Evolutionary conservation across 2,113 vertebrate species (phyloP), one percentile per base, ranked within the genome.

Genomic region (Malaclemys terrapin): DNA sequence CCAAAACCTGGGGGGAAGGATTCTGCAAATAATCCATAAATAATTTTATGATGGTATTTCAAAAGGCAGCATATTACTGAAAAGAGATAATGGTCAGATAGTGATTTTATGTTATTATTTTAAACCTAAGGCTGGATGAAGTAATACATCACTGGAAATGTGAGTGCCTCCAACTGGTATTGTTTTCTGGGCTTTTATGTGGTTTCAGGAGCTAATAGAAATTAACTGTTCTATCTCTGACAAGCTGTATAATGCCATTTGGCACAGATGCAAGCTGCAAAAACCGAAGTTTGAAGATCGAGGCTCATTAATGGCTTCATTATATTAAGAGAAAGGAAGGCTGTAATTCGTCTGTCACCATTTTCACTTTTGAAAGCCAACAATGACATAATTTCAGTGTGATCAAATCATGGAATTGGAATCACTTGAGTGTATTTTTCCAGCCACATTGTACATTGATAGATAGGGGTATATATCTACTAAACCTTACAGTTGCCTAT

Each of bases 21-120:
- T 88, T 90, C 89, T 93, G 80, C 42, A 96, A 93, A 93, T 88
- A 95, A 95, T 89, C 85, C 42, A 87, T 69, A 96, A 89, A 94
- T 80, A 86, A 91, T 79, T 93, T 95, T 81, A 95, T 59, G 3
- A 92, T 42, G 42, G 24, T 27, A 89, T 94, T 89, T 80, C 65
- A 87, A 94, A 96, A 95, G 72, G 31, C 8, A 89, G 54, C 29
- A 1, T 80, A 88, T 82, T 65, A n/a, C 72, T 85, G 53, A 79
- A 95, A 93, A 42, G 6, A 88, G 62, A 85, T 69, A 85, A 90
- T 62, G 35, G 45, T 35, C 62, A 91, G 87, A 90, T 75, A 95
- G 93, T 76, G 80, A 95, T n/a, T 89, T 91, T n/a, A 82, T 29
- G 14, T 13, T 90, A 80, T 62, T 87, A 91, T 90, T 92, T 94